Evolutionary conservation across 2,888 invertebrate species (phyloP), one percentile per base, ranked within the genome.

Genomic region (Phania funesta): DNA sequence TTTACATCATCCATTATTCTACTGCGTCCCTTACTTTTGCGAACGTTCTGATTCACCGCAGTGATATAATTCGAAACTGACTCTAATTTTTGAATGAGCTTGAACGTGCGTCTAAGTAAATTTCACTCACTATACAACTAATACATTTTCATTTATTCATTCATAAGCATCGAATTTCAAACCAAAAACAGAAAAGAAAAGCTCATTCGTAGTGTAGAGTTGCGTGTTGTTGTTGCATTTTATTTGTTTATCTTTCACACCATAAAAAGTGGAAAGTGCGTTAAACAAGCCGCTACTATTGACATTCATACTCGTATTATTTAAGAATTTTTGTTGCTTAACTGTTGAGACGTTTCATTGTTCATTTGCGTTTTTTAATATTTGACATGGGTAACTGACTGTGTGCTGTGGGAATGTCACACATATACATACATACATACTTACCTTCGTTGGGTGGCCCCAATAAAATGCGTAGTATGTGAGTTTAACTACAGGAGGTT

Each of bases 271-370:
- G 67, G 41, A 71, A 80, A 64, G 52, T 65, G 58, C 76, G 52
- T 80, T 71, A 65, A 60, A 65, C 46, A 60, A 73, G 41, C 58
- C 62, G 62, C 70, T 44, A 44, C 70, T 70, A 52, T 29, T 46
- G 48, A 71, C 70, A 80, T 52, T 29, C 6, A 20, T 20, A 4
- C 58, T 29, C 6, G 22, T 20, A 4, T 46, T 62, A 16, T 62
- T 7, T 62, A 50, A n/a, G n/a, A n/a, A n/a, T n/a, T 41, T 50
- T 58, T 13, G 50, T 52, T 74, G 24, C 44, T 73, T 44, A 54
- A 60, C 18, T 13, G 16, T 18, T 9, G n/a, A 29, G 46, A 18
- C 46, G 65, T 67, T 60, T 44, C 60, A 44, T 24, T 64, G 48
- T 46, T 24, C 16, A 11, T 60, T 16, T 56, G 58, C 13, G 13